phyloP scores from a whole-genome alignment of 2,113 vertebrate species.

The Leiothrix lutea region DNA sequence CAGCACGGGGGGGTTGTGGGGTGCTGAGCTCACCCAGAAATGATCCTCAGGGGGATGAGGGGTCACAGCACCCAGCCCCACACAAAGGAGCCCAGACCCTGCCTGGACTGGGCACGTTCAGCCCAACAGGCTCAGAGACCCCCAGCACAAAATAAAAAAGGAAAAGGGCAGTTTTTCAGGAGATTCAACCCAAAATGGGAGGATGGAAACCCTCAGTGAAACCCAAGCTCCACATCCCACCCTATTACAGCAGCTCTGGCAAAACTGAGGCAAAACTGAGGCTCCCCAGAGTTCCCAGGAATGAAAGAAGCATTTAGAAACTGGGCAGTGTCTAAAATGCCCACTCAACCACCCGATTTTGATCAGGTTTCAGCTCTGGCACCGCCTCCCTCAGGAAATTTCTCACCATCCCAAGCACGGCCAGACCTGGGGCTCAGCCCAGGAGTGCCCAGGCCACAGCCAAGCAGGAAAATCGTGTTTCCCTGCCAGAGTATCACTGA shows the following conservation, averaged over 20 bases:
- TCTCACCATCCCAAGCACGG: background rate
- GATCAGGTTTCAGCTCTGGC: background rate
- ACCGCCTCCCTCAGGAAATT: background rate
- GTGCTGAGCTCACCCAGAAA: background rate
- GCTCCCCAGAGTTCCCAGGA: background rate
- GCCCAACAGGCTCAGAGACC: fast-evolving
- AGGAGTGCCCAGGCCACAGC: background rate
- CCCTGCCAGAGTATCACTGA: background rate
- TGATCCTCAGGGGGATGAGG: background rate
- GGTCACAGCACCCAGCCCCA: background rate
- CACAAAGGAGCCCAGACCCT: fast-evolving
- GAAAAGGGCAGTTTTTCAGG: background rate
- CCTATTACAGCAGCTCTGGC: background rate
- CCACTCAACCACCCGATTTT: fast-evolving
- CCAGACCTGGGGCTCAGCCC: background rate
- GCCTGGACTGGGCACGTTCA: background rate
- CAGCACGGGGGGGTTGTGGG: background rate
- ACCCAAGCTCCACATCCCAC: background rate
- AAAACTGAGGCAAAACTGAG: background rate
- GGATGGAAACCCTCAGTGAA: background rate
- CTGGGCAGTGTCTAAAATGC: background rate
- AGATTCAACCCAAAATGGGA: background rate
- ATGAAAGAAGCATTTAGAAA: background rate
- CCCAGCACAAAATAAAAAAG: background rate
- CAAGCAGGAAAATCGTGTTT: slow-evolving; percentile 45